Conservation (phyloP, 2,888 invertebrate species). For the Therioaphis trifolii region DNA sequence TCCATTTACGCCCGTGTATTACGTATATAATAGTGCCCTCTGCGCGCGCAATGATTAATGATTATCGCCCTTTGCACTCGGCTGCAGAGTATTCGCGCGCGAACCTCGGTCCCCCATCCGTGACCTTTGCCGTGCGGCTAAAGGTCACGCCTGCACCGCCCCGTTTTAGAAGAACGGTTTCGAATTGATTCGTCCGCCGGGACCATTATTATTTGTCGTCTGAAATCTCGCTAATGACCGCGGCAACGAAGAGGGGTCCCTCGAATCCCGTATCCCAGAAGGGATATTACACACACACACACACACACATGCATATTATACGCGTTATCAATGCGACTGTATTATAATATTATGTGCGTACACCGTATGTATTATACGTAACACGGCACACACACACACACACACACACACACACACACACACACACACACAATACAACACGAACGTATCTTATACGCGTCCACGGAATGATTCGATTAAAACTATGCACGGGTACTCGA, state of each 20-base stretch:
- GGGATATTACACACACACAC: no score
- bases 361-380: no score
- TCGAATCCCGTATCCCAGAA: neutral
- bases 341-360: no score
- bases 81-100: neutral
- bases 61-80: constrained; percentile 27
- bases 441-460: no score
- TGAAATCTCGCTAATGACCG: constrained; percentile 29
- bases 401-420: no score
- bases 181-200: constrained; percentile 57
- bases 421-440: no score
- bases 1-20: no score
- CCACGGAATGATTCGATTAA: neutral
- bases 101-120: neutral
- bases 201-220: constrained; percentile 31
- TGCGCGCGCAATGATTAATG: constrained; percentile 47
- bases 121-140: constrained; percentile 51
- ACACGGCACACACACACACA: no score
- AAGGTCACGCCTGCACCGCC: constrained; percentile 27
- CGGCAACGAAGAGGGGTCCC: neutral
- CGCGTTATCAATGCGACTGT: no score
- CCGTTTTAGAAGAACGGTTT: constrained; percentile 3
- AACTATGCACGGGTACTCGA: neutral
- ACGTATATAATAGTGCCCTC: constrained; percentile 2
- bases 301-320: neutral